Base-by-base conservation (phyloP, 2,113 vertebrate species). In the Pogona vitticeps region DNA sequence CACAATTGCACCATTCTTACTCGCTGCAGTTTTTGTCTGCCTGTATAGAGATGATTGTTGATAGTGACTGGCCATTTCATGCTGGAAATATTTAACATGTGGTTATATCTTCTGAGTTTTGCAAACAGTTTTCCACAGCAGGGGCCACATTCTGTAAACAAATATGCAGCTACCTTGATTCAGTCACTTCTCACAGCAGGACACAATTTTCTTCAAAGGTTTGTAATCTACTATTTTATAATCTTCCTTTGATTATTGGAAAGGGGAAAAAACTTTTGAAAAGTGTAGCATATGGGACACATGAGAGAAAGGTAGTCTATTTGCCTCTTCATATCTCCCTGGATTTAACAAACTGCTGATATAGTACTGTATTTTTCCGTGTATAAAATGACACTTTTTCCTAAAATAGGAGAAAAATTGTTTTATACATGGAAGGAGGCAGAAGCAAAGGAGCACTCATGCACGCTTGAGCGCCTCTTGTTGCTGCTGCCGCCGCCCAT, bases 11-110 rank as follows among this genome's bases (percentile, higher is more conserved):
- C 65, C 65, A 68, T 13, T 68, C 65, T 68, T 10, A 68, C 10
- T 12, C 9, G 0, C 68, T 2, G 0, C 89, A n/a, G 77, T 83
- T 88, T 85, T 78, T 58, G 65, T 87, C 76, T 89, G 68, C 75
- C 83, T 17, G 80, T 71, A 89, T 90, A 92, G 86, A 83, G 76
- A n/a, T 90, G 73, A 46, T 86, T 40, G 80, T 94, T 93, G 91
- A n/a, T 86, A 75, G 67, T 65, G 5, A 52, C 5, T 6, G 81
- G 91, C 70, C 17, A 6, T 88, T 91, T 68, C 89, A 89, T 88
- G 88, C 80, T 94, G 91, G 82, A 93, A 92, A 90, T 87, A 88
- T 81, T 94, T 95, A 75, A 94, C 92, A 91, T 82, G 65, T 87
- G 40, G 92, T 8, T 15, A 36, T 65, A 36, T 94, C 26, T 89